Conservation (phyloP, 2,888 invertebrate genomes). For the Hartigia nigra region DNA sequence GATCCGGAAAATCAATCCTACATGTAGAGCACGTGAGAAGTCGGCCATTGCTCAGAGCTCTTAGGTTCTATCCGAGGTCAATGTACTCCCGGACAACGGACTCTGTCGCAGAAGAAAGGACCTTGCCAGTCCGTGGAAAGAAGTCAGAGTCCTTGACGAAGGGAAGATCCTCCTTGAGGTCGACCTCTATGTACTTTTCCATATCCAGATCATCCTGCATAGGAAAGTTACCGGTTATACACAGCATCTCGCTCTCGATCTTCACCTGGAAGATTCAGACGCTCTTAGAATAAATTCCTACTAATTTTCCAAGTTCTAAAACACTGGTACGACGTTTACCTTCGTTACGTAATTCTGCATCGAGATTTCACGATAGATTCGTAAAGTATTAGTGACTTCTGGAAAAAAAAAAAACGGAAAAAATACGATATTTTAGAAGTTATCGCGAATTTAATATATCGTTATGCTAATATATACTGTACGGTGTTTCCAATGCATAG, state of each 20-base stretch:
- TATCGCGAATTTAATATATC: background rate
- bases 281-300: background rate
- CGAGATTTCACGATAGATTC: background rate
- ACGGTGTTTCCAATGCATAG: background rate
- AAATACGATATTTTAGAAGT: background rate
- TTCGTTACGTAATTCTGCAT: background rate
- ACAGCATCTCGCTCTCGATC: conserved; percentile 7
- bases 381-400: background rate
- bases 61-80: background rate
- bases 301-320: background rate
- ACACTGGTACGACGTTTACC: background rate
- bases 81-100: conserved; percentile 1
- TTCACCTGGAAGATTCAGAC: background rate
- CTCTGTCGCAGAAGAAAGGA: background rate
- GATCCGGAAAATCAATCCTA: background rate
- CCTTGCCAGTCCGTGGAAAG: background rate
- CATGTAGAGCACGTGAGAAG: background rate
- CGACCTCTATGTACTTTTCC: conserved; percentile 3
- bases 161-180: background rate
- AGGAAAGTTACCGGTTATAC: conserved; percentile 1
- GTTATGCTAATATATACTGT: background rate
- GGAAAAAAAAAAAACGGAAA: background rate
- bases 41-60: background rate
- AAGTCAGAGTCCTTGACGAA: conserved; percentile 1
- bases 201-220: conserved; percentile 8